These are phyloP conservation scores for Dicycla oo DNA, from an alignment of 2,888 invertebrate species.

Conservation along the genomic window DNA sequence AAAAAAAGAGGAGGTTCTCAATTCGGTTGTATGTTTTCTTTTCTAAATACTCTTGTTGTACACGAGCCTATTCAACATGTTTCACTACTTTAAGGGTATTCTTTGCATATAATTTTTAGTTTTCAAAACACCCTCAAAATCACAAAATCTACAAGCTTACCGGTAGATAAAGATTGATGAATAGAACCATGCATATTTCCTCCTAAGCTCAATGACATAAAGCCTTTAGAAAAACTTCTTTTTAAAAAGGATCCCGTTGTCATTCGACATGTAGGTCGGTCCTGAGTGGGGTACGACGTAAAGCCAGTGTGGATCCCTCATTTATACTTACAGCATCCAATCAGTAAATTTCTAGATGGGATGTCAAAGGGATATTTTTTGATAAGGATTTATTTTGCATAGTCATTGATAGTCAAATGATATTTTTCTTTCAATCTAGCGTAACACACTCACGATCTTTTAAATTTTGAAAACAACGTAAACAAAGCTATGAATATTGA, in stretches of 20 bases:
- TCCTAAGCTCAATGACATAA: background rate
- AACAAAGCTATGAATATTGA: no score
- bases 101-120: no score
- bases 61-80: no score
- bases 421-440: no score
- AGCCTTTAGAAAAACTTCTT: slow-evolving; percentile 26
- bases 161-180: background rate
- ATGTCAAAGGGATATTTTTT: background rate
- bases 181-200: background rate
- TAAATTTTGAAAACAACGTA: no score
- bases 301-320: slow-evolving; percentile 42
- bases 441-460: background rate
- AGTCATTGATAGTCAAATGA: background rate
- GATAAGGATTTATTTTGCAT: slow-evolving; percentile 8
- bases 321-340: slow-evolving; percentile 45
- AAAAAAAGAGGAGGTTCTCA: no score
- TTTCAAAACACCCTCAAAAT: background rate
- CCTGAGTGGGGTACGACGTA: slow-evolving; percentile 43
- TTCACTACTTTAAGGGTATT: no score
- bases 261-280: slow-evolving; percentile 49
- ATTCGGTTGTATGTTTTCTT: no score
- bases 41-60: no score
- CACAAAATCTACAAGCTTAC: background rate
- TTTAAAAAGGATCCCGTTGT: slow-evolving; percentile 33
- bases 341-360: slow-evolving; percentile 24